These are phyloP conservation scores for Chionomys nivalis DNA, from an alignment of 2,113 vertebrate species.

Conservation along the genomic window DNA sequence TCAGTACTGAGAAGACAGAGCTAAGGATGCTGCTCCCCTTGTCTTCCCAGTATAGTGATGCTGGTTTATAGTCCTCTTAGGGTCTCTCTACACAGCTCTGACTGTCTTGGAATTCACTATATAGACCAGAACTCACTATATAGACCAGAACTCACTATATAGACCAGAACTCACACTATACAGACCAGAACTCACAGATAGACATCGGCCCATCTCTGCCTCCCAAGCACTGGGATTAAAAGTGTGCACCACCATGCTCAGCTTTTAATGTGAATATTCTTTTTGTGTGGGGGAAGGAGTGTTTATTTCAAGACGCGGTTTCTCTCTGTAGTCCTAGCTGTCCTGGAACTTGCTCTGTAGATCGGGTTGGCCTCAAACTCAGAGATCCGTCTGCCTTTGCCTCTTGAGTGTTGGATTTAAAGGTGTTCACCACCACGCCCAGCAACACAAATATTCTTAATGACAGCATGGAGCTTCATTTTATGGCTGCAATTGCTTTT, in stretches of 20 bases:
- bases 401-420: background rate
- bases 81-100: background rate
- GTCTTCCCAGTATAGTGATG: background rate
- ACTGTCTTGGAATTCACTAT: no score
- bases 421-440: background rate
- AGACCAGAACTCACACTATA: background rate
- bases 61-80: background rate
- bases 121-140: no score
- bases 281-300: no score
- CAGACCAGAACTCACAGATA: background rate
- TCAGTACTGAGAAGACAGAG: background rate
- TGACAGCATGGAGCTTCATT: background rate
- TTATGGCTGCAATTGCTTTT: background rate
- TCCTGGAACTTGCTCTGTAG: background rate
- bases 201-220: background rate
- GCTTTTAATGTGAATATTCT: no score
- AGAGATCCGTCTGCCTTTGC: background rate
- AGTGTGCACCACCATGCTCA: no score
- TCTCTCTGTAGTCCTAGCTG: no score
- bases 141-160: no score
- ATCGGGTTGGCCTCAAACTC: background rate
- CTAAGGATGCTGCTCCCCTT: background rate
- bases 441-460: background rate
- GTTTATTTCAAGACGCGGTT: no score
- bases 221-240: background rate